phyloP scores from a whole-genome alignment of 2,113 vertebrate genomes.

The Bos indicus region DNA sequence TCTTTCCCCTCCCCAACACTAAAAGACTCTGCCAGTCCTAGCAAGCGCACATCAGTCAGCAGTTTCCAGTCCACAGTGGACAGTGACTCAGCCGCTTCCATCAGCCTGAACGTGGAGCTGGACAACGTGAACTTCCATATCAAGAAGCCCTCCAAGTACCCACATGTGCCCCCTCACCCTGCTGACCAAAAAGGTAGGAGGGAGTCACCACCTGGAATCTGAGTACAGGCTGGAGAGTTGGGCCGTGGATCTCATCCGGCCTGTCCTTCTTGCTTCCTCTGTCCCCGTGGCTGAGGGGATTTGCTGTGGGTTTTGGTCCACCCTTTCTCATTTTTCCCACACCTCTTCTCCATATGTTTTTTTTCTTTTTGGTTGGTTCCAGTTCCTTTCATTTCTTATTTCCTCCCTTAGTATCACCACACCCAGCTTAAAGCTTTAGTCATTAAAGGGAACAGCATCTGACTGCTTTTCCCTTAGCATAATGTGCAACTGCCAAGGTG shows the following conservation, averaged over 20 bases:
- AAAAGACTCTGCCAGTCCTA: conserved; percentile 96
- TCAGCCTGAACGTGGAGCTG: conserved; percentile 99
- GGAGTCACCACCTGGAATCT: conserved; percentile 76
- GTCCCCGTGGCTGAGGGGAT: conserved; percentile 43
- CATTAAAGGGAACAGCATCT: conserved; percentile 58
- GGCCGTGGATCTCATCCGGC: conserved; percentile 53
- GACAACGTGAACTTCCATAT: conserved; percentile 99
- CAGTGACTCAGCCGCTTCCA: conserved; percentile 98
- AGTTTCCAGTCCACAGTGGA: conserved; percentile 98
- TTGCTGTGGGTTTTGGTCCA: conserved; percentile 54
- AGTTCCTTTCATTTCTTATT: conserved; percentile 57
- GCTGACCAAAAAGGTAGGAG: conserved; percentile 96
- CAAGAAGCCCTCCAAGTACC: conserved; percentile 99
- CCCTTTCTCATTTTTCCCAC: conserved; percentile 30
- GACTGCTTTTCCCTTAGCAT: conserved; percentile 69
- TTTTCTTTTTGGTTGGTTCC: conserved; percentile 42
- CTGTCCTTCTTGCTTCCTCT: conserved; percentile 56
- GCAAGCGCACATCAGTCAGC: conserved; percentile 98
- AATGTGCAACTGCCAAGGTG: conserved; percentile 83
- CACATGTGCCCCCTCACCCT: conserved; percentile 92
- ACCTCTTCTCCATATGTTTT: neutral
- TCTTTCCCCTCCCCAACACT: conserved; percentile 76
- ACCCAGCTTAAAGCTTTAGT: conserved; percentile 49
- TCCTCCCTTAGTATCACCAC: conserved; percentile 65
- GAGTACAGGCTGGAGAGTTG: conserved; percentile 73